These are phyloP conservation scores for Brachyopa scutellaris DNA, from an alignment of 2,888 invertebrate species.

Conservation along the genomic window DNA sequence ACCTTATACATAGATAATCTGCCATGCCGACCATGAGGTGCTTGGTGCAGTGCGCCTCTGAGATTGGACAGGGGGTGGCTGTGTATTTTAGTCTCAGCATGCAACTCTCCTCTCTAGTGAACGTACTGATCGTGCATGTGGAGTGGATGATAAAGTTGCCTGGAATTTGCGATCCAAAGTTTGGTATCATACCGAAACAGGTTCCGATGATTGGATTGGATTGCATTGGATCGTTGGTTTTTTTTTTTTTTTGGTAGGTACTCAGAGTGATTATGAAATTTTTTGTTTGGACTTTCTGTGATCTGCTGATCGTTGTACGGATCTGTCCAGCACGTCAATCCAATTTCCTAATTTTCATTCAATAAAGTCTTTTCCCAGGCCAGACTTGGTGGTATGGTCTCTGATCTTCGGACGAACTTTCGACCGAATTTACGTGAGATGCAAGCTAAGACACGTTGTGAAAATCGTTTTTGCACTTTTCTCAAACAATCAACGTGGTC, in stretches of 20 bases:
- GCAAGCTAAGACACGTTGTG: conserved; percentile 20
- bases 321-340: conserved; percentile 58
- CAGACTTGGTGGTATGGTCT: conserved; percentile 32
- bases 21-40: conserved; percentile 10
- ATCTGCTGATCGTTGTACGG: conserved; percentile 2
- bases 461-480: conserved; percentile 58
- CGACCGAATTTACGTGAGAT: conserved; percentile 58
- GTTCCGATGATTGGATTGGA: conserved; percentile 9
- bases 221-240: background rate
- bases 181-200: conserved; percentile 34
- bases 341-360: conserved; percentile 51
- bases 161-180: conserved; percentile 49
- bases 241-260: no score
- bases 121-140: background rate
- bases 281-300: conserved; percentile 15
- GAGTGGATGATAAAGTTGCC: conserved; percentile 42
- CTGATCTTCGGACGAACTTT: conserved; percentile 58
- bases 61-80: background rate
- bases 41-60: background rate
- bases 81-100: background rate
- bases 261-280: conserved; percentile 41
- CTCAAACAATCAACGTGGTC: conserved; percentile 64
- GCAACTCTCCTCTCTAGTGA: background rate
- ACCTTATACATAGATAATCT: no score
- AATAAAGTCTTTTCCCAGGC: conserved; percentile 49